Conservation (phyloP, 2,888 invertebrate species). For the Andrena fulva region DNA sequence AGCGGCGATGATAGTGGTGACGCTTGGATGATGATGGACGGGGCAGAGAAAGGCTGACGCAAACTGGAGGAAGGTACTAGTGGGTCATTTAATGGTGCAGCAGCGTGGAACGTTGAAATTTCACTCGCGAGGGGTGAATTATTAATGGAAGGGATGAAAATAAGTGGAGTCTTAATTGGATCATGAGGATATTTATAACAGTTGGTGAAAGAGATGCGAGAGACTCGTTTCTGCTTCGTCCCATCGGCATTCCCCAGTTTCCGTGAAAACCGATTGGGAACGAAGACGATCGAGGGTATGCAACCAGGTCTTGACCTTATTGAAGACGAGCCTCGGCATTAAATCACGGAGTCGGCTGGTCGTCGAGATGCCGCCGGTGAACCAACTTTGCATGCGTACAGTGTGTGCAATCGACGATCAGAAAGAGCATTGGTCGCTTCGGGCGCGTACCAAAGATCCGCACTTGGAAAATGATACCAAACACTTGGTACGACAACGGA, state of each 20-base stretch:
- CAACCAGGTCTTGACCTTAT: constrained; percentile 69
- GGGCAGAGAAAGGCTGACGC: neutral
- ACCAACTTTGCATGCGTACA: constrained; percentile 44
- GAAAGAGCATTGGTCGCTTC: neutral
- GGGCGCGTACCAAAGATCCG: neutral
- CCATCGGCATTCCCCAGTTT: constrained; percentile 32
- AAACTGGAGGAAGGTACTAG: neutral
- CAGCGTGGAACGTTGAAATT: neutral
- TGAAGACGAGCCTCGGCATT: constrained; percentile 58
- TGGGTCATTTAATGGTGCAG: constrained; percentile 9
- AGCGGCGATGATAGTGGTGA: neutral
- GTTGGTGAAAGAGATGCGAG: no score
- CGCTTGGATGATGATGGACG: constrained; percentile 6
- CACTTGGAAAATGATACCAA: neutral
- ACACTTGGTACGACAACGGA: neutral
- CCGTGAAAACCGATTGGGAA: constrained; percentile 46
- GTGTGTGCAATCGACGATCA: constrained; percentile 13
- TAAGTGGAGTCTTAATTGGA: neutral
- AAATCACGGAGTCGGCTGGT: constrained; percentile 54
- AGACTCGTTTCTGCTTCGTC: no score
- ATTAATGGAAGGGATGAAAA: neutral
- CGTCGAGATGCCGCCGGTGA: constrained; percentile 44
- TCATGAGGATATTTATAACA: no score
- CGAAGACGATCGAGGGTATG: constrained; percentile 60
- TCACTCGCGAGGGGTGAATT: neutral